Evolutionary conservation across 1,140 invertebrate genomes (phyloP).

Genomic region (Hycleus cichorii): DNA sequence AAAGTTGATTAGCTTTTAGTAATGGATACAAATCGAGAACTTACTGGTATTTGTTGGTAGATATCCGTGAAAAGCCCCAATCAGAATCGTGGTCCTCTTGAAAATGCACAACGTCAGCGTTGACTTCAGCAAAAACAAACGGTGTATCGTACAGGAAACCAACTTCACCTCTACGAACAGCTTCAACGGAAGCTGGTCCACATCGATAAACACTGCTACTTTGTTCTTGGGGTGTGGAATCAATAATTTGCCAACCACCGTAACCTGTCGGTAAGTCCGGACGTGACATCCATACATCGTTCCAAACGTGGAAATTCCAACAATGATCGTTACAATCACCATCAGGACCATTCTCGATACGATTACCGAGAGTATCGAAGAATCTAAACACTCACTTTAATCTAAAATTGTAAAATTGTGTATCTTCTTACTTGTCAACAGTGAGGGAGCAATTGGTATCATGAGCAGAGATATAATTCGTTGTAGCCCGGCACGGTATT

Average conservation of each 20-base stretch:
- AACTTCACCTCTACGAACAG: constrained; percentile 65
- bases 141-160: constrained; percentile 66
- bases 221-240: constrained; percentile 69
- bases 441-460: constrained; percentile 65
- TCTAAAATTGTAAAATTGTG: too few species aligned
- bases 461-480: constrained; percentile 72
- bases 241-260: constrained; percentile 74
- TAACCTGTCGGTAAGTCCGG: constrained; percentile 66
- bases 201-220: constrained; percentile 57
- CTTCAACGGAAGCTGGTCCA: constrained; percentile 63
- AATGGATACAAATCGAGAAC: constrained; percentile 24
- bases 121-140: constrained; percentile 73
- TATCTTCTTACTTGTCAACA: constrained; percentile 49
- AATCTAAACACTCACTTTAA: constrained; percentile 44
- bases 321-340: constrained; percentile 53
- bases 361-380: constrained; percentile 54
- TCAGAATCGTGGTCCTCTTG: constrained; percentile 56
- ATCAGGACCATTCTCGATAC: constrained; percentile 53
- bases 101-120: constrained; percentile 67
- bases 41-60: constrained; percentile 58
- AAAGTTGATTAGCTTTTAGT: neutral
- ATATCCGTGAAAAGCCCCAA: constrained; percentile 56
- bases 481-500: constrained; percentile 65
- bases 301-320: constrained; percentile 83
- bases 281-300: constrained; percentile 74